phyloP scores from a whole-genome alignment of 2,888 invertebrate species.

The Chydorus sphaericus region DNA sequence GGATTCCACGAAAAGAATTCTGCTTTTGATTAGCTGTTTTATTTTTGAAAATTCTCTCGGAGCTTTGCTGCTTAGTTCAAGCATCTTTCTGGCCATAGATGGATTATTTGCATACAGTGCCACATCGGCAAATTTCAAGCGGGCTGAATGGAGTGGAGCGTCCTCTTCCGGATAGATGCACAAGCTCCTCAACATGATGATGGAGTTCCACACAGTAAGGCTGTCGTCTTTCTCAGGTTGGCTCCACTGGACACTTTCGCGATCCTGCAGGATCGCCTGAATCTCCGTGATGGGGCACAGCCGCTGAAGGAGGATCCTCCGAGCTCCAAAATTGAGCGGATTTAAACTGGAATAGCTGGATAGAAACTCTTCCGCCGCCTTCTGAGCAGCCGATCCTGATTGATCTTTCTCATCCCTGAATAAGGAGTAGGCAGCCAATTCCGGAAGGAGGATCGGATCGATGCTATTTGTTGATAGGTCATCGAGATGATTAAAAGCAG shows the following conservation, averaged over 20 bases:
- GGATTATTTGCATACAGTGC: background rate
- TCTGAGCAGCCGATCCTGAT: background rate
- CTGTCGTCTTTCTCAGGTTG: background rate
- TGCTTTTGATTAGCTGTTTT: background rate
- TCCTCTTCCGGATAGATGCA: no score
- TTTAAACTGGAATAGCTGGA: background rate
- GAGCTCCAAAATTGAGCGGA: conserved; percentile 1
- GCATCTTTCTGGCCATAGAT: no score
- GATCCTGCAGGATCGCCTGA: background rate
- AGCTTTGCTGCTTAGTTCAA: no score
- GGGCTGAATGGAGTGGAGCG: no score
- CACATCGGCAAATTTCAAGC: background rate
- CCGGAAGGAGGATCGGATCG: background rate
- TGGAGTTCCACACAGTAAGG: conserved; percentile 2
- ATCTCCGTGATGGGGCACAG: background rate
- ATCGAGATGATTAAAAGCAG: background rate
- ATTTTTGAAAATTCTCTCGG: no score
- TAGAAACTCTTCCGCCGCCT: background rate
- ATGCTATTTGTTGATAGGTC: background rate
- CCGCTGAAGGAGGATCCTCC: conserved; percentile 6
- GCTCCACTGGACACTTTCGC: background rate
- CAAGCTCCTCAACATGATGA: background rate
- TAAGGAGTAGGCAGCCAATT: background rate
- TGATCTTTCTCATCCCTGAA: background rate
- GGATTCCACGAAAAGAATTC: background rate